A percentile compares a stretch with the other conserved stretches of the same genome.
Conservation (phyloP, 2,888 invertebrate genomes). For the Sinhomidia bicolor region DNA sequence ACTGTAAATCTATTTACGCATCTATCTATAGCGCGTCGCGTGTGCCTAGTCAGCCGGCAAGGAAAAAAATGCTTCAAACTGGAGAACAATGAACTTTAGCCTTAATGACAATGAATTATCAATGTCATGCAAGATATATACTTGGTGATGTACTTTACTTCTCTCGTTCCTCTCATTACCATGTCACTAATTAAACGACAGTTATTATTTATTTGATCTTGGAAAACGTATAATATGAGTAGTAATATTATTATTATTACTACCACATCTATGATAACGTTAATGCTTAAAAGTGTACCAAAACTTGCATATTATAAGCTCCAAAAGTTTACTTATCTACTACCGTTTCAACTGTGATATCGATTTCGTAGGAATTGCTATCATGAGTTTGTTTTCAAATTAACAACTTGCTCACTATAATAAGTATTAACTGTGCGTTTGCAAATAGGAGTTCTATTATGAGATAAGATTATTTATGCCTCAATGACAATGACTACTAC, state of each 20-base stretch:
- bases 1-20: neutral
- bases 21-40: neutral
- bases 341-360: no score
- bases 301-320: neutral
- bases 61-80: neutral
- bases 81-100: conserved; percentile 65
- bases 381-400: neutral
- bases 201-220: conserved; percentile 28
- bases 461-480: neutral
- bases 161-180: neutral
- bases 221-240: neutral
- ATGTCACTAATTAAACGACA: conserved; percentile 34
- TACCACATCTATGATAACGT: no score
- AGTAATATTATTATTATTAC: no score
- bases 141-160: neutral
- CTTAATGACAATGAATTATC: conserved; percentile 45
- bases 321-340: neutral
- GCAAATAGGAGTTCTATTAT: neutral
- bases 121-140: conserved; percentile 29
- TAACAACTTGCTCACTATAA: neutral
- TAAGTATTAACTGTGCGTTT: neutral
- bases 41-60: neutral
- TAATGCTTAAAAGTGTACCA: conserved; percentile 19
- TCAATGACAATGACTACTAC: conserved; percentile 27
- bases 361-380: no score